These are phyloP conservation scores for Falco peregrinus DNA, from an alignment of 2,797 vertebrate genomes.

Conservation along the genomic window DNA sequence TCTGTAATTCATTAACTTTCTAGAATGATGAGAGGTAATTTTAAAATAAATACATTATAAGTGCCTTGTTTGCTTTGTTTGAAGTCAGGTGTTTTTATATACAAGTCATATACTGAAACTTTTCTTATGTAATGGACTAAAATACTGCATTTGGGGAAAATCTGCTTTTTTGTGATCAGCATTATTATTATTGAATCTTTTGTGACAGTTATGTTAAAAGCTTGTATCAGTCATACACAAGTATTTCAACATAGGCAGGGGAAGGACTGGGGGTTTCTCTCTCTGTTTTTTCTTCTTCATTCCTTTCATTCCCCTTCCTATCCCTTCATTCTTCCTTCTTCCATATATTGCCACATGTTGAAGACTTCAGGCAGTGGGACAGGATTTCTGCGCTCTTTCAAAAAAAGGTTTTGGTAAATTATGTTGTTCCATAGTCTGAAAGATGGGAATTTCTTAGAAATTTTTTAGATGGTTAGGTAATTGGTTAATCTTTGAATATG, in stretches of 20 bases:
- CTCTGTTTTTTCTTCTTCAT: neutral
- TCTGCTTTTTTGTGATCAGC: neutral
- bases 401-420: neutral
- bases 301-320: neutral
- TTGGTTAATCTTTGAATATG: neutral
- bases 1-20: neutral
- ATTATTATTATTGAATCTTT: neutral
- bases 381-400: neutral
- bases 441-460: neutral
- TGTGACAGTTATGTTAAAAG: neutral
- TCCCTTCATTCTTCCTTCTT: neutral
- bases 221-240: neutral
- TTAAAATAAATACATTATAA: neutral
- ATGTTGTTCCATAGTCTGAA: neutral
- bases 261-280: neutral
- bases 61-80: neutral
- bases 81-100: neutral
- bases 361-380: neutral
- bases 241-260: neutral
- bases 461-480: neutral
- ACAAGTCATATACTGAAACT: neutral
- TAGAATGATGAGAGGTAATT: neutral
- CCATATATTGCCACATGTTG: neutral
- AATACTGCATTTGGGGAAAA: neutral
- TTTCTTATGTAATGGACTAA: neutral